A percentile compares a stretch with the other conserved stretches of the same genome.
phyloP scores from a whole-genome alignment of 1,140 invertebrate species.

The Drosophila insularis region DNA sequence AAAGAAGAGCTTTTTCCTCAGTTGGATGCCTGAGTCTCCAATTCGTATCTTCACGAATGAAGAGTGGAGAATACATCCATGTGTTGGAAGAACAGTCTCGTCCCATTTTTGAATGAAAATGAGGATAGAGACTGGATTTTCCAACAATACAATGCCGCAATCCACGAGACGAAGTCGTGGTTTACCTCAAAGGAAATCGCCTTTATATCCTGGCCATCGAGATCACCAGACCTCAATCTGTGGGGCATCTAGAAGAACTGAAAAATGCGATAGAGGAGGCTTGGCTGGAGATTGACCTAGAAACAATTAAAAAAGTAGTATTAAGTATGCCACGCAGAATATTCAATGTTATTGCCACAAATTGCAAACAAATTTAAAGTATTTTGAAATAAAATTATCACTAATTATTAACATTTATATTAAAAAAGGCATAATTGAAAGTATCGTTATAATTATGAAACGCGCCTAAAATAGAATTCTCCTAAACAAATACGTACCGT shows the following conservation, averaged over 20 bases:
- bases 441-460: neutral
- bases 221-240: no score
- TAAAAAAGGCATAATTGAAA: no score
- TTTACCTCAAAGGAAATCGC: no score
- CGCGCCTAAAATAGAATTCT: neutral
- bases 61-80: no score
- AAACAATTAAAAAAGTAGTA: neutral
- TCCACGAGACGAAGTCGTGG: neutral
- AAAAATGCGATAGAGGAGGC: slow-evolving; percentile 1
- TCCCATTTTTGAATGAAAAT: no score
- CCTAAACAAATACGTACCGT: neutral
- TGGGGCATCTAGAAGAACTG: neutral
- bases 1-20: no score
- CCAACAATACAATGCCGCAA: neutral
- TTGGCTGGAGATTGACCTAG: neutral
- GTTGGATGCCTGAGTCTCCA: no score
- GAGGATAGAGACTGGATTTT: neutral
- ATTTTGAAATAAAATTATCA: neutral
- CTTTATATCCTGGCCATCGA: no score
- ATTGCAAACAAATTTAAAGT: neutral
- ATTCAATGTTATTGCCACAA: neutral
- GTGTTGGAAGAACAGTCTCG: no score
- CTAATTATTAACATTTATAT: neutral
- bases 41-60: no score
- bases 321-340: neutral